Base-by-base conservation (phyloP, 1,140 invertebrate genomes). In the Drosophila ficusphila region DNA sequence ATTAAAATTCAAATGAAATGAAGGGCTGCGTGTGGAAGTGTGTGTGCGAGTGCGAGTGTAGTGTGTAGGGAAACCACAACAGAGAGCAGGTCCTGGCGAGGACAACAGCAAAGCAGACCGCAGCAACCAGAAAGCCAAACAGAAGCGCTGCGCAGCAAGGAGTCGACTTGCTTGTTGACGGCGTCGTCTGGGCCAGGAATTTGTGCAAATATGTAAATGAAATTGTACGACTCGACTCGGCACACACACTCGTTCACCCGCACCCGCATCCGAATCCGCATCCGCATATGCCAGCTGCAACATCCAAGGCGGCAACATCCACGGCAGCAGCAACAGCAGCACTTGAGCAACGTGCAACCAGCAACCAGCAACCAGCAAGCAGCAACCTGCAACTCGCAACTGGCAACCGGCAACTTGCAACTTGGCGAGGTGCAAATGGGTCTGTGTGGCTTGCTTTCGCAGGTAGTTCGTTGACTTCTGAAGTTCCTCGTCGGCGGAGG, bases 381-480 rank as follows among this genome's bases (percentile, higher is more conserved):
- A n/a, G 74, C 62, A 60, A 54, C 58, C 58, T 41, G 31, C 72
- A 77, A 67, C 60, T 79, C 64, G 75, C 71, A 61, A 64, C 60
- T 21, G n/a, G 74, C 62, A 60, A 54, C 58, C 58, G 36, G 31
- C 72, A 77, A 67, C 60, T 79, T 68, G 75, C 71, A 61, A 64
- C 60, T 21, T 65, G 54, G 56, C 65, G 60, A 86, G 81, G 82
- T 86, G 82, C 69, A 82, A 81, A 75, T 49, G 46, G 60, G 56
- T 73, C 33, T 70, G 49, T 49, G 67, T 33, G 57, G 56, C 49
- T 77, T 69, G 78, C 69, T 74, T 77, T 69, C 31, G 60, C 79
- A 62, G 76, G 82, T 88, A 88, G 82, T 88, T 88, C 82, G 77
- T 86, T 86, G 82, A 86, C 81, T 86, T 88, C 65, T 86, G 58